Conservation (phyloP, 1,140 invertebrate genomes). For the Zaprionus gabonicus region DNA sequence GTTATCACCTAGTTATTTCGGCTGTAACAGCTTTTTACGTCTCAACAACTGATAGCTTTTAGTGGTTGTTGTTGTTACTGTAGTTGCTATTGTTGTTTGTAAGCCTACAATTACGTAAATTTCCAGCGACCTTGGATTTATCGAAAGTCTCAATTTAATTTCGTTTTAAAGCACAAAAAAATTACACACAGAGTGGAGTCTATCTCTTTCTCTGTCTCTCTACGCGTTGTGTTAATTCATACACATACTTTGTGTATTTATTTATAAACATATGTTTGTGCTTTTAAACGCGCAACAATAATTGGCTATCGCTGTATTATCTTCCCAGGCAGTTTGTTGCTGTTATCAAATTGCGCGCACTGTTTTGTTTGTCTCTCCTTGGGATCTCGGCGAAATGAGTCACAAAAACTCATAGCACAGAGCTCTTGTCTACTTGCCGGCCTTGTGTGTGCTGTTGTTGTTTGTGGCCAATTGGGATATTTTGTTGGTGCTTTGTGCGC, state of each 20-base stretch:
- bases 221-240: slow-evolving; percentile 31
- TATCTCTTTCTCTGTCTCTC: background rate
- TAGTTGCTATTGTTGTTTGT: slow-evolving; percentile 6
- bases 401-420: slow-evolving; percentile 18
- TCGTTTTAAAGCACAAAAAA: background rate
- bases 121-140: slow-evolving; percentile 41
- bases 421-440: slow-evolving; percentile 32
- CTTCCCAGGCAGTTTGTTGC: slow-evolving; percentile 24
- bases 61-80: slow-evolving; percentile 3
- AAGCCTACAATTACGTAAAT: slow-evolving; percentile 37
- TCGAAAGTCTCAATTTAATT: slow-evolving; percentile 32
- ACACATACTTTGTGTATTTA: slow-evolving; percentile 13
- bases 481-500: slow-evolving; percentile 17
- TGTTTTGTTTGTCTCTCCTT: slow-evolving; percentile 29
- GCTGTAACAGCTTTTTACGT: slow-evolving; percentile 31
- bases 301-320: slow-evolving; percentile 12
- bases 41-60: slow-evolving; percentile 7
- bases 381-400: slow-evolving; percentile 25
- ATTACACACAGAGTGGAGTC: background rate
- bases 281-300: slow-evolving; percentile 14
- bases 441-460: slow-evolving; percentile 30
- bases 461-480: slow-evolving; percentile 30
- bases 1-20: slow-evolving; percentile 28
- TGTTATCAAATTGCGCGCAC: slow-evolving; percentile 42
- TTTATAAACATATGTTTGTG: slow-evolving; percentile 49